Evolutionary conservation across 1,140 invertebrate species (phyloP).

Genomic region (Micrasema longulum): DNA sequence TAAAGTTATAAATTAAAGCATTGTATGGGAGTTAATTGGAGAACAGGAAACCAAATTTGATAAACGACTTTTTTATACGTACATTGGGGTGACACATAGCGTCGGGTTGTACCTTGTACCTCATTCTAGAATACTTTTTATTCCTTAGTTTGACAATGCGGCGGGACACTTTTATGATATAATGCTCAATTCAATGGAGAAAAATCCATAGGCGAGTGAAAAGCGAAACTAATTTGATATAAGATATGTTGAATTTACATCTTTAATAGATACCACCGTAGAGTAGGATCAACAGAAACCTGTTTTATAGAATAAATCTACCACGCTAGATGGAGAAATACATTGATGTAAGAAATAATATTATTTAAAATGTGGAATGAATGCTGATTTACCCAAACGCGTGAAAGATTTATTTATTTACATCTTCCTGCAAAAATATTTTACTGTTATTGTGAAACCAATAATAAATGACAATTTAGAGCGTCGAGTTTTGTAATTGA

Average conservation of each 20-base stretch:
- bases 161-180: constrained; percentile 25
- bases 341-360: too few relatives aligned
- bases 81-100: constrained; percentile 22
- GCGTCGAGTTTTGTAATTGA: too few relatives aligned
- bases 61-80: constrained; percentile 1
- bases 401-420: too few relatives aligned
- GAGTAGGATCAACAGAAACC: constrained; percentile 26
- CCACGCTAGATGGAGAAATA: too few relatives aligned
- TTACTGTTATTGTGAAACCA: too few relatives aligned
- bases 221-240: constrained; percentile 43
- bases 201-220: constrained; percentile 33
- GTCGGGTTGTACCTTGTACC: background rate
- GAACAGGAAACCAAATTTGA: constrained; percentile 25
- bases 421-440: too few relatives aligned
- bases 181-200: constrained; percentile 28
- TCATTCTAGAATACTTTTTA: constrained; percentile 7
- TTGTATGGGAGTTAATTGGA: constrained; percentile 21
- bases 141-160: constrained; percentile 1
- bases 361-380: too few relatives aligned
- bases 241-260: constrained; percentile 40
- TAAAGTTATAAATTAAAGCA: constrained; percentile 4
- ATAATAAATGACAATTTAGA: too few relatives aligned
- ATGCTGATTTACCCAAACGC: too few relatives aligned
- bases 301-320: background rate
- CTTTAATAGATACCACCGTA: constrained; percentile 35